Evolutionary conservation across 64 coral and sea anemone species (phyloP), one percentile per base, ranked within the genome.

Genomic region (Catalaphyllia jardinei): DNA sequence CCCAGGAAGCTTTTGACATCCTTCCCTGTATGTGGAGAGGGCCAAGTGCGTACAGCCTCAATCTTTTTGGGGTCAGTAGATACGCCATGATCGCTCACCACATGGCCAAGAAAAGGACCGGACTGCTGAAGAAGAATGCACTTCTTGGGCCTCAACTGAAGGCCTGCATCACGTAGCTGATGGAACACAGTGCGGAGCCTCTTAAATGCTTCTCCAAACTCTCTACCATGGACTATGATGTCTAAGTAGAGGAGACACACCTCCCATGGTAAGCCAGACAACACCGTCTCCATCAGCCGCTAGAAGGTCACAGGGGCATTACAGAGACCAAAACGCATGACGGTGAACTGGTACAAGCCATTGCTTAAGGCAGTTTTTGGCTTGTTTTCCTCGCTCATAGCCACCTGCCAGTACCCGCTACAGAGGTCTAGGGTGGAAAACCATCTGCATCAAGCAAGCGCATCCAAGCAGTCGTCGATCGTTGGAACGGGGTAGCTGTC

Each of bases 61-160:
- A 27, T 72, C 42, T 80, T 90, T 42, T 80, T 67, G 10, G 88
- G 88, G 39, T 90, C 91, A 18, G 91, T 54, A 75, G 55, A 28
- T 17, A 83, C 50, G 52, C 89, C 89, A 74, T 93, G 52, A 10
- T 62, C n/a, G 8, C 52, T 76, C 10, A 89, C 80, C 17, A 86
- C 57, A 87, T 92, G 91, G 38, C 83, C 91, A 14, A 92, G 57
- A 30, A 49, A 93, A 10, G 50, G 31, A 2, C 75, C 67, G 51
- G 49, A 38, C 22, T 42, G 52, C 52, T 80, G 35, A 18, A 95
- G 64, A 11, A 95, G 71, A 24, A 73, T 63, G 39, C 88, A 94
- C 61, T 90, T 87, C 27, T 87, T 71, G 8, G 94, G 86, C 25
- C 60, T 92, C 0, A 95, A 52, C 10, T 94, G 89, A 7, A 86